Evolutionary conservation across 2,113 vertebrate genomes (phyloP), one percentile per base, ranked within the genome.

Genomic region (Indicator indicator): DNA sequence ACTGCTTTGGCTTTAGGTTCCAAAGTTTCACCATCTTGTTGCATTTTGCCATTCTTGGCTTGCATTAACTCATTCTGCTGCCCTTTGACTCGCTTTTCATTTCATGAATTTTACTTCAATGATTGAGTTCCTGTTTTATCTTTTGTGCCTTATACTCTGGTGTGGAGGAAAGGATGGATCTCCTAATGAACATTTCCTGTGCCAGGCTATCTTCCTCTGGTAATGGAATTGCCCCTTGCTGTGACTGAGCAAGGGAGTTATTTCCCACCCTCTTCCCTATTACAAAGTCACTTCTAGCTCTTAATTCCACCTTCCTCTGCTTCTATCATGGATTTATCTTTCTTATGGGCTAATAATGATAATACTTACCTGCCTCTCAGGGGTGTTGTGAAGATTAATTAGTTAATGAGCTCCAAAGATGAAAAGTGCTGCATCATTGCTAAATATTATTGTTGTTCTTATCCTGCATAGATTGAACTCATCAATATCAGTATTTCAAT

Each of bases 301-400:
- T 84, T 91, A 81, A 90, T 92, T 93, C 73, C 67, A 82, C 76
- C 54, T 79, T 95, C 40, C 86, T 81, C 62, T 86, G 80, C 73
- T 95, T 90, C 93, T 93, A 4, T 88, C 32, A 16, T 83, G 92
- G 92, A 94, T 95, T 95, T 88, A 86, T 94, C 76, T 88, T 95
- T 93, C 90, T 91, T 86, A 90, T 89, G 86, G 83, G 85, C 83
- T 95, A 95, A 96, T 94, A 96, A 93, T 87, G 91, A 95, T 95
- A 97, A 75, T 90, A 75, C 86, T 95, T 94, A 97, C 94, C 92
- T 97, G 92, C 86, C 80, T 96, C 96, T 95, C 85, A 76, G 70
- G 92, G 74, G 88, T 91, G 89, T 94, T 96, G 92, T 96, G 88
- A 96, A 94, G 93, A 96, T 96, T 96, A 96, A 95, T 94, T 97